Base-by-base conservation (phyloP, 1,140 invertebrate genomes). In the Hyles vespertilio region DNA sequence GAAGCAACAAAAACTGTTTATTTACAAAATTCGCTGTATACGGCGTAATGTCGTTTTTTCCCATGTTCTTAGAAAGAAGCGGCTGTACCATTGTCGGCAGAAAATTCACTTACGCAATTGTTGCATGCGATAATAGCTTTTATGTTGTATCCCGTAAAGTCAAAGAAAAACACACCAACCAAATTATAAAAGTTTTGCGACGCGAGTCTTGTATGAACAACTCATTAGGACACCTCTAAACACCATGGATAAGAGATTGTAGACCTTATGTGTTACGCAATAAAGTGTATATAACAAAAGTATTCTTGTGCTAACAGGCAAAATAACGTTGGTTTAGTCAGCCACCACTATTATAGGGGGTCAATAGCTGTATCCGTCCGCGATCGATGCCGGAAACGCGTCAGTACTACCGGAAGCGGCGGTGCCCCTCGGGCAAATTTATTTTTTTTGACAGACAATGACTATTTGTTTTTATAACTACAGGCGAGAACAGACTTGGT, bases 351-450 rank as follows among this genome's bases (percentile, higher is more conserved):
- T 73, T 73, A 74, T 63, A 48, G 68, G 63, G 71, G 77, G 75
- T 80, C 77, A 80, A 78, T 76, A 72, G 69, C 68, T 68, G 74
- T 72, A 74, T 80, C 72, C 74, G 64, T 62, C 47, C 34, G 53
- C 65, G 73, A 74, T 76, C 73, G 77, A 78, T 72, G 59, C 62
- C 77, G 70, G 71, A 76, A 76, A 70, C 53, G 59, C 56, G 63
- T 54, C 56, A 65, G 63, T 62, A 56, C 59, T 63, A 74, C 66
- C 59, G 76, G 77, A 81, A 75, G 70, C 56, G 50, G 49, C 65
- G 69, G 69, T 70, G 68, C 54, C 60, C 68, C 51, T 58, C 48
- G 61, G 48, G 52, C 12, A 67, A 71, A 72, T 71, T 61, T 66
- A 67, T 57, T 65, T 65, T n/a, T 64, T 70, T 63, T 56, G 54